These are phyloP conservation scores for Lasioglossum marginatum DNA, from an alignment of 2,888 invertebrate species.

Conservation along the genomic window DNA sequence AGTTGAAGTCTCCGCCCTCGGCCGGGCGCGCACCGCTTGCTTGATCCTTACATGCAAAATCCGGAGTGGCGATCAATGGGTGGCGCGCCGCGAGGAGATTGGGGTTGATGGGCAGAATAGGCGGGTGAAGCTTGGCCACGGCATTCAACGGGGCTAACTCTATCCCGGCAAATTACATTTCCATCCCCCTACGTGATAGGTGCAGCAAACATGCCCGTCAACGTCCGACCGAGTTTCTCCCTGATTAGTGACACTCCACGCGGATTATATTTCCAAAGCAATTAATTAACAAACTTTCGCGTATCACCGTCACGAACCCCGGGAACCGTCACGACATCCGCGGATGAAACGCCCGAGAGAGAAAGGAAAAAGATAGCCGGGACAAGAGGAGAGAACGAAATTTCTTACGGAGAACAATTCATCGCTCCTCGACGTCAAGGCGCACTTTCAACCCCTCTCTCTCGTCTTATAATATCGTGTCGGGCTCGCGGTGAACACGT, in stretches of 20 bases:
- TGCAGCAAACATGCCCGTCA: conserved; percentile 77
- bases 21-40: background rate
- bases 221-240: conserved; percentile 76
- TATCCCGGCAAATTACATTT: conserved; percentile 78
- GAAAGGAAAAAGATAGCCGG: conserved; percentile 3
- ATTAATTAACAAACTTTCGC: conserved; percentile 75
- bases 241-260: conserved; percentile 75
- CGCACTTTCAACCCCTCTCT: background rate
- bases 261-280: conserved; percentile 75
- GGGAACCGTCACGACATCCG: conserved; percentile 11
- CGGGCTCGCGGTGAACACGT: background rate
- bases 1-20: conserved; percentile 1
- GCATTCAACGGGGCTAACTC: conserved; percentile 75
- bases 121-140: conserved; percentile 69
- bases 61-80: conserved; percentile 69
- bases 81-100: conserved; percentile 59
- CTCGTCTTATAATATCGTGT: background rate
- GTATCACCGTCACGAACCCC: conserved; percentile 45
- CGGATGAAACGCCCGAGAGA: conserved; percentile 33
- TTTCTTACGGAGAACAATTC: conserved; percentile 48
- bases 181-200: conserved; percentile 77
- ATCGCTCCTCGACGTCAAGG: background rate
- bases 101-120: conserved; percentile 55
- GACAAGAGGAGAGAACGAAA: conserved; percentile 23
- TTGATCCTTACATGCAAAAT: conserved; percentile 69